These are phyloP conservation scores for Parazoanthus darwini DNA, from an alignment of 92 coral and sea anemone species.

Conservation along the genomic window DNA sequence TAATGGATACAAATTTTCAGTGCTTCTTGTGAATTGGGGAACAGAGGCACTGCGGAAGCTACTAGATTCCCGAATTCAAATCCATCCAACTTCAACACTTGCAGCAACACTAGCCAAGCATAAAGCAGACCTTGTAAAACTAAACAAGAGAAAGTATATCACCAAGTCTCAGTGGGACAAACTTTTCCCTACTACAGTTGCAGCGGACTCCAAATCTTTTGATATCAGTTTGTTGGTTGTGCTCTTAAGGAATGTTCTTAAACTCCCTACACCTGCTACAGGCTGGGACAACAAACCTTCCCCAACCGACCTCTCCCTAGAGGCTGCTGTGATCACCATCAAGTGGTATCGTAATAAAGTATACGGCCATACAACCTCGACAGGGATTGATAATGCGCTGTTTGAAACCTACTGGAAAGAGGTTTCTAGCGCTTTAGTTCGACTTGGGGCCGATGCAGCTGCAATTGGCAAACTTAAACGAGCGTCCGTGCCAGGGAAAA, in stretches of 20 bases:
- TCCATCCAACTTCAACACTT: constrained; percentile 21
- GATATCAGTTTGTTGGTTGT: constrained; percentile 52
- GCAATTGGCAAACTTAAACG: constrained; percentile 20
- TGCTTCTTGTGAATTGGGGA: constrained; percentile 40
- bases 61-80: background rate
- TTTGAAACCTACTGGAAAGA: constrained; percentile 43
- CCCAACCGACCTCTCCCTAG: constrained; percentile 43
- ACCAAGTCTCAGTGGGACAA: constrained; percentile 41
- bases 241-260: constrained; percentile 54
- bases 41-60: constrained; percentile 37
- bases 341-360: constrained; percentile 51
- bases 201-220: constrained; percentile 36
- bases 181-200: constrained; percentile 42
- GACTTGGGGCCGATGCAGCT: constrained; percentile 36
- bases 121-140: background rate
- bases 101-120: constrained; percentile 6
- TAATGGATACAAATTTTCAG: constrained; percentile 40
- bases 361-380: constrained; percentile 33
- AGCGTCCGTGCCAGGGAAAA: constrained; percentile 28
- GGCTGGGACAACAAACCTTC: constrained; percentile 56
- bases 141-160: constrained; percentile 16
- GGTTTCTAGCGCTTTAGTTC: constrained; percentile 32
- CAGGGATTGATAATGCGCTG: background rate
- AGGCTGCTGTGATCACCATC: constrained; percentile 52
- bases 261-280: constrained; percentile 49